Evolutionary conservation across 2,797 vertebrate species (phyloP), one percentile per base, ranked within the genome.

Genomic region (Chloroceryle inda): DNA sequence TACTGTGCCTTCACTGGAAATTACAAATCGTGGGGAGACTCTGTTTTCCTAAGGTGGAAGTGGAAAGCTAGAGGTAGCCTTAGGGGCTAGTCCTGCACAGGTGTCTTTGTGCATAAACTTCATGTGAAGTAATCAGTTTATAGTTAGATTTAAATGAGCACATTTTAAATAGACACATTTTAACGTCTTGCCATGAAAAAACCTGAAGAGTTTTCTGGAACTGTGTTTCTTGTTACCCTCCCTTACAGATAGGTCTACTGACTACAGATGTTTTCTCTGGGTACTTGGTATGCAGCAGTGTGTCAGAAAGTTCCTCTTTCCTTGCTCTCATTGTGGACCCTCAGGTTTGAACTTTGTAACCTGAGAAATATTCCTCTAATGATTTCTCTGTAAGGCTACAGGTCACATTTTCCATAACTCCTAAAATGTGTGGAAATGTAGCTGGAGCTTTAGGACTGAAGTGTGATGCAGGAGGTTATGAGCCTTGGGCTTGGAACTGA

Each of bases 361-460:
- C 33, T 63, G 58, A 85, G 67, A 62, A 66, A 74, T 88, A 92
- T 94, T 66, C 71, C 27, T 73, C 24, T 77, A 47, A 77, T 69
- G 50, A 64, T 77, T 85, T 92, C 45, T 79, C 26, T 94, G 93
- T 53, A 80, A 95, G 67, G 74, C 78, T 96, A 62, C 37, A 45
- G 47, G 20, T 64, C 52, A n/a, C 22, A 2, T 83, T n/a, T 82
- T 91, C 87, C 31, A 1, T 92, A 85, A 78, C 73, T 92, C 35
- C 3, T 67, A 75, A 55, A 69, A 40, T 76, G 44, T 35, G 59
- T 92, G 95, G 84, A 96, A 96, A 96, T 35, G 68, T 77, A 85
- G 82, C 86, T 95, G 95, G 79, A 89, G 88, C 84, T 92, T 83
- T 94, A 58, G 77, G 81, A 85, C 55, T 47, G 76, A 69, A 59